A percentile compares a stretch with the other conserved stretches of the same genome.
Evolutionary conservation across 2,113 vertebrate genomes (phyloP).

Genomic region (Haemorhous mexicanus): DNA sequence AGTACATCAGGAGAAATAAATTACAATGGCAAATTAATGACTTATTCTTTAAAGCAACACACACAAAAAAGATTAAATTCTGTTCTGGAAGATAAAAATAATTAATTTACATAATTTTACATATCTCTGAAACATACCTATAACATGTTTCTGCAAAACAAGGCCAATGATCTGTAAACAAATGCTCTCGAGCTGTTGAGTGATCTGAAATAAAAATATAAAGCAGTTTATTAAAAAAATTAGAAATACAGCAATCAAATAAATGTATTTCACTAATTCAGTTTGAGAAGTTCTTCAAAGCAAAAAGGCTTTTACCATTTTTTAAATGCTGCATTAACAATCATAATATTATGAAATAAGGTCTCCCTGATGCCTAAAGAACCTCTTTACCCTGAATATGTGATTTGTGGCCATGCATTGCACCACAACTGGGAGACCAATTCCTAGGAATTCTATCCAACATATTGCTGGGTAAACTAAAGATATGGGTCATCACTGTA

Average conservation of each 20-base stretch:
- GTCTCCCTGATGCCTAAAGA: not conserved
- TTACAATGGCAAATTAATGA: not conserved
- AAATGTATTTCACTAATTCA: not conserved
- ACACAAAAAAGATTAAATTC: not conserved
- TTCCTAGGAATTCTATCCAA: not conserved
- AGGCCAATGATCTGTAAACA: conserved; percentile 95
- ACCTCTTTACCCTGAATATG: not conserved
- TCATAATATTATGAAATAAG: not conserved
- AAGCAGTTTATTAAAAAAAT: not conserved
- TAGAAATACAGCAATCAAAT: not conserved
- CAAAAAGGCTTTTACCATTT: not conserved
- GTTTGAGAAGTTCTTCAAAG: not conserved
- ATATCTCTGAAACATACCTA: conserved; percentile 79
- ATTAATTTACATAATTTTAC: not conserved
- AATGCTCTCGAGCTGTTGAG: conserved; percentile 92
- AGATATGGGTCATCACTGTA: not conserved
- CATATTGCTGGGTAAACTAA: not conserved
- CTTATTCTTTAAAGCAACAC: not conserved
- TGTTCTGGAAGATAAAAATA: not conserved
- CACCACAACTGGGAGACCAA: not conserved
- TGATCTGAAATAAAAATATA: conserved; percentile 82
- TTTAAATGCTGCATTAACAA: not conserved
- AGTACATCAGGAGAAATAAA: not conserved
- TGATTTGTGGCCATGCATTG: not conserved
- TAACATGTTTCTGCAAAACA: conserved; percentile 94